phyloP scores from a whole-genome alignment of 1,140 invertebrate genomes.

The Drosophila sp. region DNA sequence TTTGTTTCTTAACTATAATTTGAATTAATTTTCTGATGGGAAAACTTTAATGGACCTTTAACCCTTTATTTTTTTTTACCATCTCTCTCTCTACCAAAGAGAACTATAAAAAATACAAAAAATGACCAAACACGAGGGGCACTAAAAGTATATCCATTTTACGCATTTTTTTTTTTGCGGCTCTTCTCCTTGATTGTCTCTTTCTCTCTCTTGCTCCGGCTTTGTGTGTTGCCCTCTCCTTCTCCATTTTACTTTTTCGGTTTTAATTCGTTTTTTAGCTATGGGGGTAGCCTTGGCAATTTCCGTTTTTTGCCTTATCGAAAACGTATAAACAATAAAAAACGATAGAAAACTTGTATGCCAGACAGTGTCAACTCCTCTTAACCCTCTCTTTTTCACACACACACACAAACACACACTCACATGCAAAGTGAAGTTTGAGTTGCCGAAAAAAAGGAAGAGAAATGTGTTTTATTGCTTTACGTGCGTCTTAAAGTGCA shows the following conservation, averaged over 20 bases:
- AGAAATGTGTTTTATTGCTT: slow-evolving; percentile 39
- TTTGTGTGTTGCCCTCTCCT: slow-evolving; percentile 5
- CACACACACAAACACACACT: slow-evolving; percentile 13
- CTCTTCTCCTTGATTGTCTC: slow-evolving; percentile 34
- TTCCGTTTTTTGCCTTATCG: slow-evolving; percentile 72
- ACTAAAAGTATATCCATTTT: slow-evolving; percentile 64
- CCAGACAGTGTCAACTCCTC: slow-evolving; percentile 28
- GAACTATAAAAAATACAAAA: slow-evolving; percentile 29
- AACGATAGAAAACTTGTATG: slow-evolving; percentile 41
- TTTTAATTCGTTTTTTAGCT: slow-evolving; percentile 13
- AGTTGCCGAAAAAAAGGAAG: slow-evolving; percentile 26
- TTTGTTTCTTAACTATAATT: slow-evolving; percentile 4
- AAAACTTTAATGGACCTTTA: slow-evolving; percentile 4
- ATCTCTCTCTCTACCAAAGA: not conserved
- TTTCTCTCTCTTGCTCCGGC: slow-evolving; percentile 42
- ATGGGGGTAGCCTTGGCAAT: slow-evolving; percentile 55
- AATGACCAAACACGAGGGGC: slow-evolving; percentile 49
- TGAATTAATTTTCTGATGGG: slow-evolving; percentile 12
- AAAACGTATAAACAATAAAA: slow-evolving; percentile 80
- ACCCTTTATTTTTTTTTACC: not conserved
- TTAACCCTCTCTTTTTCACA: slow-evolving; percentile 39
- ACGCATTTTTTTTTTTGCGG: slow-evolving; percentile 65
- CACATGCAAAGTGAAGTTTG: slow-evolving; percentile 25
- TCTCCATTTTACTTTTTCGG: not conserved
- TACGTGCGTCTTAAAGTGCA: slow-evolving; percentile 52